Percentiles rank a stretch among this genome's conserved stretches.
phyloP scores from a whole-genome alignment of 2,113 vertebrate species.

The Cebidichthys violaceus region DNA sequence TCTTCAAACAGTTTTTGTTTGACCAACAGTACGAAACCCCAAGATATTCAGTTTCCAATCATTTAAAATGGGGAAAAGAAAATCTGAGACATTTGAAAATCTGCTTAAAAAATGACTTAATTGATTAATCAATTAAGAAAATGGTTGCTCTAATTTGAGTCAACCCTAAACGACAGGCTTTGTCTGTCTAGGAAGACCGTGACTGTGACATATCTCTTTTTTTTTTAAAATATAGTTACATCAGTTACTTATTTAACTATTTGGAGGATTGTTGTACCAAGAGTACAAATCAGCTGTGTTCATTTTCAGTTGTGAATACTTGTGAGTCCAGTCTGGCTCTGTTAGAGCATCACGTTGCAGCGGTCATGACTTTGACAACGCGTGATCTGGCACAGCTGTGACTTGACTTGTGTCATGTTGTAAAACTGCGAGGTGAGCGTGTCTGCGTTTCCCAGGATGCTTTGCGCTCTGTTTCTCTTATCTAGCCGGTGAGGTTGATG shows the following conservation, averaged over 20 bases:
- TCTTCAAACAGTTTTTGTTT: too few relatives aligned
- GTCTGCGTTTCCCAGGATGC: slow-evolving; percentile 1
- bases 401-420: background rate
- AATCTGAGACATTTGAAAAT: background rate
- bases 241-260: background rate
- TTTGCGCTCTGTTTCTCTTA: background rate
- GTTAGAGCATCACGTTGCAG: background rate
- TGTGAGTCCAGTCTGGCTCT: slow-evolving; percentile 9
- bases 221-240: accelerated
- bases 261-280: background rate
- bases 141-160: background rate
- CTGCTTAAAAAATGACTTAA: background rate
- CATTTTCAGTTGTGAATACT: background rate
- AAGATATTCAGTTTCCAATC: background rate
- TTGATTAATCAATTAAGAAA: background rate
- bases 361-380: background rate
- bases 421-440: slow-evolving; percentile 19
- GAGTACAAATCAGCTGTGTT: background rate
- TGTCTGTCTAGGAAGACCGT: background rate
- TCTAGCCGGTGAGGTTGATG: background rate
- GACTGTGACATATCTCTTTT: too few relatives aligned
- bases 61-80: background rate
- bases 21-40: too few relatives aligned
- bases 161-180: background rate
- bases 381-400: background rate